These are phyloP conservation scores for Podarcis lilfordi DNA, from an alignment of 2,797 vertebrate species.

Conservation along the genomic window DNA sequence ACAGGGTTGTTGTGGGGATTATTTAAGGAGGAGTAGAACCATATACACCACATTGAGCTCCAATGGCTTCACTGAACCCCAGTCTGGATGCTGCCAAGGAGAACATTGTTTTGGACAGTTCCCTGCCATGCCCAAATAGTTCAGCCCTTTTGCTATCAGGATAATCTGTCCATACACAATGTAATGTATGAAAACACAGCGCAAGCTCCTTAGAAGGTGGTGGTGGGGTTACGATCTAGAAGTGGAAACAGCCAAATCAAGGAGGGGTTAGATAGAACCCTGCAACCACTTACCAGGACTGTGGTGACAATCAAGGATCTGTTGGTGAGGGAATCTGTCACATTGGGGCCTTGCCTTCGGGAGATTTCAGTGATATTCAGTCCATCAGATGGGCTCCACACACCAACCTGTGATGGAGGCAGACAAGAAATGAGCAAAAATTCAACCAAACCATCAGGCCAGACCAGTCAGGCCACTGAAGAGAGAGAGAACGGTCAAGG, in stretches of 20 bases:
- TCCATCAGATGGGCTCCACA: conserved; percentile 92
- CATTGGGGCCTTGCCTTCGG: conserved; percentile 93
- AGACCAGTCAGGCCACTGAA: too few species aligned
- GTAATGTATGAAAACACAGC: background rate
- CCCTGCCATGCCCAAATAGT: background rate
- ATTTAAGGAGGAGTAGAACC: too few species aligned
- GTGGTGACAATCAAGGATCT: conserved; percentile 95
- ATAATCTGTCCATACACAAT: background rate
- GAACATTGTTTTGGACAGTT: background rate
- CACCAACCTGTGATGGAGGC: conserved; percentile 86
- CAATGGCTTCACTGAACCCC: background rate
- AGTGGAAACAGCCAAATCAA: background rate
- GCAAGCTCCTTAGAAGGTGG: background rate
- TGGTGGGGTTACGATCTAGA: background rate
- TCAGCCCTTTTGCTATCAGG: background rate
- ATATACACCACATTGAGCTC: background rate
- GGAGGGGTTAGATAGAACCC: background rate
- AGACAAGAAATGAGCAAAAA: background rate
- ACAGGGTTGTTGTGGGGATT: background rate
- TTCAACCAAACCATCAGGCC: too few species aligned
- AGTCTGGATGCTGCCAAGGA: background rate
- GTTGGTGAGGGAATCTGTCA: conserved; percentile 96
- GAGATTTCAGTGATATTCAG: conserved; percentile 95
- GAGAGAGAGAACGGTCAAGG: background rate
- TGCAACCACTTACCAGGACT: conserved; percentile 87